These are phyloP conservation scores for Ovibos moschatus DNA, from an alignment of 2,113 vertebrate genomes.

Conservation along the genomic window DNA sequence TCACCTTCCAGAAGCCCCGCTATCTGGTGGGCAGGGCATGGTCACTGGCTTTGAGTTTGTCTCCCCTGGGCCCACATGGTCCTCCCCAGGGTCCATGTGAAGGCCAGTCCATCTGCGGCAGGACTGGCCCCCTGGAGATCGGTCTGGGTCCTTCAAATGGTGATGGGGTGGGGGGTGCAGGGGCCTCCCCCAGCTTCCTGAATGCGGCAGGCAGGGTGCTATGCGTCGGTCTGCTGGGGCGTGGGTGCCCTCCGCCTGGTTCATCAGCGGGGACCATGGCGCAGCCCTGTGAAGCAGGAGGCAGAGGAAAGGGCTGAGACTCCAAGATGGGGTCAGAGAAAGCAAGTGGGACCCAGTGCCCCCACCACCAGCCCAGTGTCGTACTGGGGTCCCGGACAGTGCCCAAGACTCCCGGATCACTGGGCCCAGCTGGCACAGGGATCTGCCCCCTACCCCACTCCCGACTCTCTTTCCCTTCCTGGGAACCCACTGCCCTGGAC, in stretches of 20 bases:
- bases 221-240: accelerated
- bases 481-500: neutral
- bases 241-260: accelerated
- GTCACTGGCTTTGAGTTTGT: accelerated
- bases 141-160: neutral
- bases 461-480: neutral
- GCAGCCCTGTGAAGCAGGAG: neutral
- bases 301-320: neutral
- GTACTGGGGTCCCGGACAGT: accelerated
- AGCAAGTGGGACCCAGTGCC: neutral
- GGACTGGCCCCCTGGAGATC: accelerated
- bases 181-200: neutral
- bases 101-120: accelerated
- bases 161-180: accelerated
- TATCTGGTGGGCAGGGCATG: accelerated
- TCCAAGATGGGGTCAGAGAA: accelerated
- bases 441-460: neutral
- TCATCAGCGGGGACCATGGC: accelerated
- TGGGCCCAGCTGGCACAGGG: neutral
- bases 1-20: neutral
- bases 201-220: accelerated
- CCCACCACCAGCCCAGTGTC: accelerated
- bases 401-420: accelerated
- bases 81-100: neutral
- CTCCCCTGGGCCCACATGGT: accelerated